phyloP scores from a whole-genome alignment of 2,888 invertebrate species.

The Crocallis elinguaria region DNA sequence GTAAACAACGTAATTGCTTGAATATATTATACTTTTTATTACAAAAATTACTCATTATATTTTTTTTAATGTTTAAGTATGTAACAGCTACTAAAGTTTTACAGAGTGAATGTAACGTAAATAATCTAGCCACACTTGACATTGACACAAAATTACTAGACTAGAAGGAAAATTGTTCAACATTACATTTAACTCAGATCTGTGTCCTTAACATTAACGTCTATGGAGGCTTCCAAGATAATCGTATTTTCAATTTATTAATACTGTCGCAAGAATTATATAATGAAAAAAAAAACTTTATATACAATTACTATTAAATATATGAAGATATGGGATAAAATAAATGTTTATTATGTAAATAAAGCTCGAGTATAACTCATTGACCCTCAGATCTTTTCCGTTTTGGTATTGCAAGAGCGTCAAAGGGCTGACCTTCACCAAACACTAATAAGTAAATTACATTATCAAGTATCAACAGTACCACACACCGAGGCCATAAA shows the following conservation, averaged over 20 bases:
- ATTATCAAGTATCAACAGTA: slow-evolving; percentile 51
- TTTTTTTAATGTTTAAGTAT: too few species aligned
- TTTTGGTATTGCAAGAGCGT: slow-evolving; percentile 30
- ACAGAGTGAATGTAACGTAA: slow-evolving; percentile 36
- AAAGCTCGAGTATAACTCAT: not conserved
- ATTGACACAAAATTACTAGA: slow-evolving; percentile 67
- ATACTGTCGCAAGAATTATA: too few species aligned
- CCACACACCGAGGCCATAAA: slow-evolving; percentile 39
- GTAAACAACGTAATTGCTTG: too few species aligned
- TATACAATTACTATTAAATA: too few species aligned
- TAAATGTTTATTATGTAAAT: not conserved
- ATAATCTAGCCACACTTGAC: slow-evolving; percentile 70
- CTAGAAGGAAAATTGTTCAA: slow-evolving; percentile 67
- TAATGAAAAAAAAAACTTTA: too few species aligned
- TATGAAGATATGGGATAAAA: too few species aligned
- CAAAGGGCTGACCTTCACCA: slow-evolving; percentile 37
- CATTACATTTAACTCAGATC: slow-evolving; percentile 42
- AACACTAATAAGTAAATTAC: slow-evolving; percentile 45
- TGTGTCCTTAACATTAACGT: slow-evolving; percentile 40
- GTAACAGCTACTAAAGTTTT: slow-evolving; percentile 15
- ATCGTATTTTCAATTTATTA: not conserved
- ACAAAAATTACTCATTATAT: too few species aligned
- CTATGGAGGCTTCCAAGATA: not conserved
- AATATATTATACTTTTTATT: too few species aligned
- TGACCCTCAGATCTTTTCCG: slow-evolving; percentile 27